Evolutionary conservation across 2,888 invertebrate genomes (phyloP).

Genomic region (Tetrapedia diversipes): DNA sequence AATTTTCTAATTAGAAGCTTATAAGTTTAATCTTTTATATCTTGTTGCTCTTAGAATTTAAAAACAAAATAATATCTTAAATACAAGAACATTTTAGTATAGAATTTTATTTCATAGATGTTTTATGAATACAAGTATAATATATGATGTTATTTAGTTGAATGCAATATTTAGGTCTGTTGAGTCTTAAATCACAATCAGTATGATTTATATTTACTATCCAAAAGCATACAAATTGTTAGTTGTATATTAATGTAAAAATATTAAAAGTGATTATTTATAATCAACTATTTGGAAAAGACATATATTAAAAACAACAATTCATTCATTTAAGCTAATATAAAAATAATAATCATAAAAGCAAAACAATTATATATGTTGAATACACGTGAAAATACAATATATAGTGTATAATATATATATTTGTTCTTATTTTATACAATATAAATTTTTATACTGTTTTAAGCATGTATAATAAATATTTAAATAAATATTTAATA

Average conservation of each 20-base stretch:
- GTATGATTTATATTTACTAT: too few relatives aligned
- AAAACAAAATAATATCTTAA: not conserved
- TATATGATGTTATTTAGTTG: too few relatives aligned
- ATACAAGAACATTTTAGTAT: too few relatives aligned
- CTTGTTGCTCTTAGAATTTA: not conserved
- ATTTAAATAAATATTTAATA: not conserved
- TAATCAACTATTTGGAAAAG: not conserved
- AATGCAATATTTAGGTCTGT: not conserved
- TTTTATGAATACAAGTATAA: too few relatives aligned
- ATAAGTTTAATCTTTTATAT: not conserved
- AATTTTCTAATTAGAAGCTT: not conserved
- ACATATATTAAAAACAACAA: not conserved
- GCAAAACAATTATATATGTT: not conserved
- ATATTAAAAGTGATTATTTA: not conserved
- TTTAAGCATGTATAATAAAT: not conserved
- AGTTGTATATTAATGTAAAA: not conserved
- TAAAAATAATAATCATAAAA: not conserved
- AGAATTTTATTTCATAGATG: too few relatives aligned
- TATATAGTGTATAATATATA: not conserved
- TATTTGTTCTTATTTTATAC: slow-evolving; percentile 1
- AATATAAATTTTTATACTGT: not conserved
- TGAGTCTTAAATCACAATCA: not conserved
- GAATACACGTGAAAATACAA: not conserved
- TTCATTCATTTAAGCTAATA: not conserved
- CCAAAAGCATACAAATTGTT: too few relatives aligned